Conservation (phyloP, 2,888 invertebrate genomes). For the Lithophane semibrunnea region DNA sequence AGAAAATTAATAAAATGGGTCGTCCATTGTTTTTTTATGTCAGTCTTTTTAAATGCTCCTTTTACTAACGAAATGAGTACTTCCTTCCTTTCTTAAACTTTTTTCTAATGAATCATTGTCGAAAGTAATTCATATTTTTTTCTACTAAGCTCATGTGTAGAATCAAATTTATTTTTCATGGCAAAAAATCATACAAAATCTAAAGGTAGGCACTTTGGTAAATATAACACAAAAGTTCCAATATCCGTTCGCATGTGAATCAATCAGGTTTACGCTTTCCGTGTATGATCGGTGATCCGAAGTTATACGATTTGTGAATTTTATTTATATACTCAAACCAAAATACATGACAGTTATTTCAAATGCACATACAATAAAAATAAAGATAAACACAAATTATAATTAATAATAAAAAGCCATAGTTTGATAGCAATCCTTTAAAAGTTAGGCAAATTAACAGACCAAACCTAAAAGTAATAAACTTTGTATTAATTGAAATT, state of each 20-base stretch:
- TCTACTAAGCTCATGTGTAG: neutral
- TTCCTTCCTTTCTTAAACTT: neutral
- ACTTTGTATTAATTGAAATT: neutral
- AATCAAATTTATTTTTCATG: neutral
- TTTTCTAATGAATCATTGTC: neutral
- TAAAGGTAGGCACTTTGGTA: neutral
- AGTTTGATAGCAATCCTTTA: too few relatives aligned
- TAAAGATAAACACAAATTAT: neutral
- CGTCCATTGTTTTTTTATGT: neutral
- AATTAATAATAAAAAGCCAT: neutral
- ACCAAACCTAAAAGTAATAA: neutral
- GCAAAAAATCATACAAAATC: neutral
- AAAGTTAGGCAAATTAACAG: neutral
- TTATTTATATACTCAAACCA: neutral
- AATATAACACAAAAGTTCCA: neutral
- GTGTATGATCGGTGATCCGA: neutral
- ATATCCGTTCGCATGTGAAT: neutral
- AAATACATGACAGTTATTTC: neutral
- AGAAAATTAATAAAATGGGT: slow-evolving; percentile 4
- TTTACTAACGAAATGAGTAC: neutral
- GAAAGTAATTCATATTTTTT: neutral
- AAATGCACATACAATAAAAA: neutral
- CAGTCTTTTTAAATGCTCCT: neutral
- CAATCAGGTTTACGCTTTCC: neutral
- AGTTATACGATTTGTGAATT: neutral